Base-by-base conservation (phyloP, 2,113 vertebrate species). In the Nothocercus julius region DNA sequence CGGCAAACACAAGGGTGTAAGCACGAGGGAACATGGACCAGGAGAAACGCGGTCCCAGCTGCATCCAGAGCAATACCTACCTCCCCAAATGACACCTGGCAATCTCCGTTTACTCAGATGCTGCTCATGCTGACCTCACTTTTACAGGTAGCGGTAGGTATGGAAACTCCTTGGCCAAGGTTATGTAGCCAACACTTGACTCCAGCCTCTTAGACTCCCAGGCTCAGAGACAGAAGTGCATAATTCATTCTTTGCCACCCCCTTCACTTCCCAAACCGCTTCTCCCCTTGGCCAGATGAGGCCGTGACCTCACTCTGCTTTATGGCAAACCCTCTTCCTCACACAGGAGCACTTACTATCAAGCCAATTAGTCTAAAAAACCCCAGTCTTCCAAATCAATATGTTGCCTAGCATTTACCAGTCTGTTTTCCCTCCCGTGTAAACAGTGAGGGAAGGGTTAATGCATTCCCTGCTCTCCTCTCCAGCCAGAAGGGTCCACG, bases 101-200 rank as follows among this genome's bases (percentile, higher is more conserved):
- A 2, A 36, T 8, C 62, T n/a, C 56, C 1, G 1, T 3, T 25
- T 17, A 6, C 13, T 9, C n/a, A 1, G 24, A 7, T 21, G 40
- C 70, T 0, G 1, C 42, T 51, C 28, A 0, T 2, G 5, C 15
- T 44, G 30, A 7, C 28, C 54, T 22, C 6, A 0, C 16, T 32
- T 17, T 75, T 11, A 5, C 47, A 49, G 28, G 36, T 1, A 38
- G 30, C 38, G 30, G 28, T 58, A 69, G 56, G 62, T 63, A 30
- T 40, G 68, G 85, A 38, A 32, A 36, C 38, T 85, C 44, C 49
- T 53, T 44, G 45, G 70, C 47, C 47, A 16, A 34, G 22, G 67
- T 22, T 51, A 11, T 42, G 15, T 47, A 17, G 54, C 40, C 53
- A 68, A 72, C 61, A 25, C 7, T 42, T 8, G 58, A 9, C 40